Evolutionary conservation across 1,140 invertebrate species (phyloP).

Genomic region (Anastrepha obliqua): DNA sequence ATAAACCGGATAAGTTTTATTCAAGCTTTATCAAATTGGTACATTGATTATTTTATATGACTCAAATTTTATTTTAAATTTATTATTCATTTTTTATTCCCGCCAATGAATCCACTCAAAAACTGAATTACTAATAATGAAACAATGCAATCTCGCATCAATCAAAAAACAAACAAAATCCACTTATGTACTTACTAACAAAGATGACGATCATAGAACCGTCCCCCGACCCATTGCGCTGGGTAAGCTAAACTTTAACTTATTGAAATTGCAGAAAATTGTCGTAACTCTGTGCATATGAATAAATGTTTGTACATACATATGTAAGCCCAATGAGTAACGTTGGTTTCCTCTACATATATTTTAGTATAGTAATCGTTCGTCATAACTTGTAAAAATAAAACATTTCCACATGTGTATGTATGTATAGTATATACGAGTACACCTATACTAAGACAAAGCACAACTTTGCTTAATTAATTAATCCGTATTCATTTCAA

Average conservation of each 20-base stretch:
- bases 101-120: slow-evolving; percentile 2
- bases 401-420: neutral
- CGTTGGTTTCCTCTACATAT: neutral
- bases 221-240: slow-evolving; percentile 64
- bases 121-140: neutral
- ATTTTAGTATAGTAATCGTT: neutral
- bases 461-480: neutral
- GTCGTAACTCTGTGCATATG: neutral
- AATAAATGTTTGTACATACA: slow-evolving; percentile 1
- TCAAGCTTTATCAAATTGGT: no score
- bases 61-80: neutral
- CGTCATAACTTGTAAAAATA: neutral
- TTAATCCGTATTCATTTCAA: neutral
- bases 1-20: no score
- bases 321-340: neutral
- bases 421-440: no score
- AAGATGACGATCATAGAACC: slow-evolving; percentile 67
- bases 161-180: slow-evolving; percentile 8
- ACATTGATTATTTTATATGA: neutral
- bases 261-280: neutral
- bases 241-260: slow-evolving; percentile 63
- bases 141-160: slow-evolving; percentile 1
- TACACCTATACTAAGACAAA: neutral
- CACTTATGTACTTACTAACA: slow-evolving; percentile 35
- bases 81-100: neutral